Evolutionary conservation across 2,797 vertebrate species (phyloP), one percentile per base, ranked within the genome.

Genomic region (Brachyrhaphis roseni): DNA sequence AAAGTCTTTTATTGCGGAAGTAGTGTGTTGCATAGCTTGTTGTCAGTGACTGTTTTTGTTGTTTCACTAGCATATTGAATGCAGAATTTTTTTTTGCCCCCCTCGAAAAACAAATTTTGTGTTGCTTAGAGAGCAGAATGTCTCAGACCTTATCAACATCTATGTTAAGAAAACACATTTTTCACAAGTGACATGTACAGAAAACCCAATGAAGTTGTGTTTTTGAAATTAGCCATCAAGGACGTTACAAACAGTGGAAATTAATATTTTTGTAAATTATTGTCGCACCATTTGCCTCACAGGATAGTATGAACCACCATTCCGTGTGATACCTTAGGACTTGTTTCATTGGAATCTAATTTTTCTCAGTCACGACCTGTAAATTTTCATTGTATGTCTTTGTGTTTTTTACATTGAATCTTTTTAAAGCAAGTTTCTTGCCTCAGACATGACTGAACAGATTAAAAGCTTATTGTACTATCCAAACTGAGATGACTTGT

Each of bases 381-480:
- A 90, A 85, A 90, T 90, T 84, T 84, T 89, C 92, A 90, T 90
- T 91, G 91, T 95, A 87, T 84, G 93, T 94, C 82, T 93, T 91
- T 90, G 90, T 93, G 87, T 91, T 91, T 92, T 92, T 92, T 90
- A 92, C 90, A 94, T 93, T 78, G 57, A 92, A 90, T 88, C 87
- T 93, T 93, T 93, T 94, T 89, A 86, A 94, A 90, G 77, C 80
- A 88, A 87, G 92, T 81, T 85, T 90, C 89, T 94, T 94, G 92
- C 90, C 87, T 91, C 88, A 77, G 89, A 92, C 83, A 78, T 92
- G 90, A 93, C 91, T 94, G 92, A 93, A 94, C 89, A 90, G 90
- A 92, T 92, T 88, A 90, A 92, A 91, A 92, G 83, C 85, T 87
- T 90, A 93, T 91, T 92, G 90, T 92, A 91, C 84, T 78, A 91